Evolutionary conservation across 92 coral and sea anemone species (phyloP).

Genomic region (Epizoanthus rinbou): DNA sequence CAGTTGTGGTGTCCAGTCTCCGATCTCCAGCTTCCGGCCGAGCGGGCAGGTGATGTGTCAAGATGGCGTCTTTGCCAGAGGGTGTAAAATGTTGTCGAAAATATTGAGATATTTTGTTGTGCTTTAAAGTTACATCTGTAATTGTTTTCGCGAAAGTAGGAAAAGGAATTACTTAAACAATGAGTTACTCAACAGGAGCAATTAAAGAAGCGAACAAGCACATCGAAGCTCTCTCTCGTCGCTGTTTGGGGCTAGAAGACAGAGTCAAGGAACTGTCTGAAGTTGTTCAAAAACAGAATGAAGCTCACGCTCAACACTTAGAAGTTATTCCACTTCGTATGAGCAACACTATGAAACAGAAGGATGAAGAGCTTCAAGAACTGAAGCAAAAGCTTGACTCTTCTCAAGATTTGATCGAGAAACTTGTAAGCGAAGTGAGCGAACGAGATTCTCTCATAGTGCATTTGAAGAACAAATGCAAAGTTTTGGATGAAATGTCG

Average conservation of each 20-base stretch:
- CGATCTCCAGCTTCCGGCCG: conserved; percentile 38
- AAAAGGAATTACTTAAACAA: conserved; percentile 7
- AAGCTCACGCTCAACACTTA: conserved; percentile 81
- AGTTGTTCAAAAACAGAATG: conserved; percentile 75
- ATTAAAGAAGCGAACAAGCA: conserved; percentile 95
- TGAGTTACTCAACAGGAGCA: conserved; percentile 82
- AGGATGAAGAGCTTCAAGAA: conserved; percentile 84
- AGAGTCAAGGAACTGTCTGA: conserved; percentile 78
- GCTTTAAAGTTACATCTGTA: not conserved
- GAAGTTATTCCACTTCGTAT: conserved; percentile 86
- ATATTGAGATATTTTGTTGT: not conserved
- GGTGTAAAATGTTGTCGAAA: not conserved
- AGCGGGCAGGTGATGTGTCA: not conserved
- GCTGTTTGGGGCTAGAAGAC: conserved; percentile 80
- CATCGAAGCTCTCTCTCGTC: conserved; percentile 76
- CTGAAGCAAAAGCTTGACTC: conserved; percentile 58
- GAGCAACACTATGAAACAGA: conserved; percentile 81
- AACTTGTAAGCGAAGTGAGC: conserved; percentile 69
- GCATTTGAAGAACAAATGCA: conserved; percentile 83
- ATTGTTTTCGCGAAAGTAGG: not conserved
- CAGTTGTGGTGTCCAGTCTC: conserved; percentile 8
- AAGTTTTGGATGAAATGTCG: conserved; percentile 88
- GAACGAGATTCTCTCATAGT: conserved; percentile 70
- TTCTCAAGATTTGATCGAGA: conserved; percentile 58
- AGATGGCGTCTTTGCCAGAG: conserved; percentile 31